A percentile compares a stretch with the other conserved stretches of the same genome.
phyloP scores from a whole-genome alignment of 2,113 vertebrate genomes.

The Pholis gunnellus region DNA sequence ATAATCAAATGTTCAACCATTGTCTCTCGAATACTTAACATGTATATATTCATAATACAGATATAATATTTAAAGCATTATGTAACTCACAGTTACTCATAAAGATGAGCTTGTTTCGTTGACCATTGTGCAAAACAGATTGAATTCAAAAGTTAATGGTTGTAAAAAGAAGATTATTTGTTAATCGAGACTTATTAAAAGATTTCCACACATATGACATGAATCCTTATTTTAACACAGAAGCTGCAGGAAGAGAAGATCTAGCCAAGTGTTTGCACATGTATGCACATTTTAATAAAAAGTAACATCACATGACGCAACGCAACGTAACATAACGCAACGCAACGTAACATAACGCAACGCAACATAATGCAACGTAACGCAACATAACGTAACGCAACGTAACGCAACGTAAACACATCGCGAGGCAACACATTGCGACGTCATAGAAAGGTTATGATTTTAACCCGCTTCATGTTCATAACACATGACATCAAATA shows the following conservation, averaged over 20 bases:
- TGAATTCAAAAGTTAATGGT: neutral
- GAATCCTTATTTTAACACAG: neutral
- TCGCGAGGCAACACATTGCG: no score
- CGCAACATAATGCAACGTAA: neutral
- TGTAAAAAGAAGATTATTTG: neutral
- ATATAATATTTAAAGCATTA: neutral
- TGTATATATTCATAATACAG: neutral
- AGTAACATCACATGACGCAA: neutral
- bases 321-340: no score
- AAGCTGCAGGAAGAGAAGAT: neutral
- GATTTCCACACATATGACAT: neutral
- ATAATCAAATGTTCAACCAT: neutral
- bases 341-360: no score
- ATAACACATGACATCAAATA: neutral
- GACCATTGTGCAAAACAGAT: neutral
- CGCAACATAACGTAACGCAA: no score
- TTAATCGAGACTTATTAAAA: neutral
- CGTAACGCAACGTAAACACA: no score
- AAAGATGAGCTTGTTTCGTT: neutral
- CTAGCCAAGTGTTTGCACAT: no score
- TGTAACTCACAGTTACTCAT: no score
- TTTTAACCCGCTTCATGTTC: neutral
- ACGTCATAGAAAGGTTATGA: neutral
- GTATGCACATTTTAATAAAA: neutral
- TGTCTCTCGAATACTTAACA: neutral